Conservation (phyloP, 30 jellyfish, hydroid and myxozoan genomes). For the Rhopilema esculentum region DNA sequence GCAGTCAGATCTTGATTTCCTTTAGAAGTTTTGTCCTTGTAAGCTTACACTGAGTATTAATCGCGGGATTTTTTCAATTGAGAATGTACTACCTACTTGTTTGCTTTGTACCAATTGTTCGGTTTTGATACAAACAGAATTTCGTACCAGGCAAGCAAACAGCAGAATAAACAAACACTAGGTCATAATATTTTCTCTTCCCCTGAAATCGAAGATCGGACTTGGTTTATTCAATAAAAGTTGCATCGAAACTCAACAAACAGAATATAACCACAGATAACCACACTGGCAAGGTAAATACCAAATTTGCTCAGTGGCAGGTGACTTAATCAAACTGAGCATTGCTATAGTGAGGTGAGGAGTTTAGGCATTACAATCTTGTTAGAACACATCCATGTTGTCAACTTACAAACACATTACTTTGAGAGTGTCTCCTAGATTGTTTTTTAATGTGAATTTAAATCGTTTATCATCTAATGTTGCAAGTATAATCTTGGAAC, state of each 20-base stretch:
- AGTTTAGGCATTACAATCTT: too few species aligned
- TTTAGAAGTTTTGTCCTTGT: background rate
- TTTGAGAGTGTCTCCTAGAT: too few species aligned
- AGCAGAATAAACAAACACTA: background rate
- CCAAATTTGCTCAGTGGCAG: background rate
- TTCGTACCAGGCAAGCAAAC: background rate
- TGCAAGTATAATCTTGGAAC: too few species aligned
- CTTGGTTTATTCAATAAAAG: background rate
- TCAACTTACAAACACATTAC: too few species aligned
- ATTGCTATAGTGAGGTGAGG: too few species aligned
- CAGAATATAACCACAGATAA: background rate
- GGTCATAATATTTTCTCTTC: background rate
- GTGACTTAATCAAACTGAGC: too few species aligned
- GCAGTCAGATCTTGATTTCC: background rate
- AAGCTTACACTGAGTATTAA: background rate
- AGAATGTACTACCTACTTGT: background rate
- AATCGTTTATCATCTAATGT: too few species aligned
- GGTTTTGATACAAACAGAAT: background rate
- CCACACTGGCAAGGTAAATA: background rate
- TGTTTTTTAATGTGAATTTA: too few species aligned
- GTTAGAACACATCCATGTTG: too few species aligned
- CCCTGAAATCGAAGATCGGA: background rate
- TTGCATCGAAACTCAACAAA: background rate
- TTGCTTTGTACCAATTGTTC: background rate
- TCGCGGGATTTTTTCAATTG: background rate